Evolutionary conservation across 2,888 invertebrate species (phyloP).

Genomic region (Drosophila nigricruria): DNA sequence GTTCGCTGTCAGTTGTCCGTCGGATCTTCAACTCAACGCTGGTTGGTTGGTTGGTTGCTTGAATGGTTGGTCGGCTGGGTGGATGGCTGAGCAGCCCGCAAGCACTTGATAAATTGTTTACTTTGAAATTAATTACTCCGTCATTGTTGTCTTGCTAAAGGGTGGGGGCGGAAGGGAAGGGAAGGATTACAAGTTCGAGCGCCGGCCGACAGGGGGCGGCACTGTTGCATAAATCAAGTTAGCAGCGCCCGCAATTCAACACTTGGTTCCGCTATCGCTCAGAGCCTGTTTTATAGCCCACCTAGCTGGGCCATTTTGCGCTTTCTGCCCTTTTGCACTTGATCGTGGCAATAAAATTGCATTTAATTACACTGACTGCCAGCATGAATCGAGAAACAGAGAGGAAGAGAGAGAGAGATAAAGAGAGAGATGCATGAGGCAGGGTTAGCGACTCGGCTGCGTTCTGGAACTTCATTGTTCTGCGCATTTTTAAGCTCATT

Average conservation of each 20-base stretch:
- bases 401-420: background rate
- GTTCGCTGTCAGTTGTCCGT: slow-evolving; percentile 36
- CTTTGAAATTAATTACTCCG: slow-evolving; percentile 77
- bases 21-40: slow-evolving; percentile 45
- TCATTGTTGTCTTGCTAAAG: slow-evolving; percentile 75
- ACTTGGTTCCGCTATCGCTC: slow-evolving; percentile 50
- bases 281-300: slow-evolving; percentile 43
- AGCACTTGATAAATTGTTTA: slow-evolving; percentile 80
- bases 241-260: slow-evolving; percentile 76
- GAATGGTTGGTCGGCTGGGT: slow-evolving; percentile 11
- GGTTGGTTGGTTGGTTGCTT: slow-evolving; percentile 36
- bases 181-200: slow-evolving; percentile 18
- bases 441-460: slow-evolving; percentile 25
- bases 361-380: slow-evolving; percentile 69
- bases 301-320: slow-evolving; percentile 58
- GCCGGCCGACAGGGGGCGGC: slow-evolving; percentile 56
- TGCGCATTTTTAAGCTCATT: slow-evolving; percentile 77
- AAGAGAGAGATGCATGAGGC: background rate
- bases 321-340: slow-evolving; percentile 60
- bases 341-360: slow-evolving; percentile 79
- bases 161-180: slow-evolving; percentile 4
- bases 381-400: background rate
- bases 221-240: slow-evolving; percentile 79
- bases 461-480: slow-evolving; percentile 65
- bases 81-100: slow-evolving; percentile 34